phyloP scores from a whole-genome alignment of 2,113 vertebrate genomes.

The Syngnathus floridae region DNA sequence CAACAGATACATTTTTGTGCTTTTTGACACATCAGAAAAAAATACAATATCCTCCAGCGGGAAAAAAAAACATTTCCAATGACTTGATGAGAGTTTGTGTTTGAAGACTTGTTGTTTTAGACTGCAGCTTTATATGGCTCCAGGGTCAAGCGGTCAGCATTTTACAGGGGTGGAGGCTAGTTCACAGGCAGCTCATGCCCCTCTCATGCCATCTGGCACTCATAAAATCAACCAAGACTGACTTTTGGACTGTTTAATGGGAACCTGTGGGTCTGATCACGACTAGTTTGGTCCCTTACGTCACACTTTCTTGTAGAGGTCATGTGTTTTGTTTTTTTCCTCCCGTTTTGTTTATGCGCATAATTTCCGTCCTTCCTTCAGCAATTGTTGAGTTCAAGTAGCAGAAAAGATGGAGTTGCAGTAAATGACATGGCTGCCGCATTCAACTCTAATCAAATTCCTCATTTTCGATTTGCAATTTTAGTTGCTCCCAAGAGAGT shows the following conservation, averaged over 20 bases:
- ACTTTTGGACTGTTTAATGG: conserved; percentile 62
- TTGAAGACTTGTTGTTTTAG: conserved; percentile 51
- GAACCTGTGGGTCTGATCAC: conserved; percentile 37
- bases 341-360: neutral
- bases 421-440: conserved; percentile 29
- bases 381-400: conserved; percentile 32
- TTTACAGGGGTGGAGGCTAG: conserved; percentile 59
- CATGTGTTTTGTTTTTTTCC: neutral
- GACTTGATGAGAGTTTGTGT: conserved; percentile 12
- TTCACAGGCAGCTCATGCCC: conserved; percentile 49
- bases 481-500: neutral
- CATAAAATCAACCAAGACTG: conserved; percentile 75
- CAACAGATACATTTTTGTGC: neutral
- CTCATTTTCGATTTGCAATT: neutral
- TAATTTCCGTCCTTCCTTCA: conserved; percentile 9
- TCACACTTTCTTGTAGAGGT: conserved; percentile 52
- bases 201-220: conserved; percentile 81
- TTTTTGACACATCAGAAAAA: neutral
- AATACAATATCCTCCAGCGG: neutral
- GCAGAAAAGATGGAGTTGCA: conserved; percentile 22
- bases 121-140: conserved; percentile 54
- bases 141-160: conserved; percentile 62
- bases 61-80: conserved; percentile 12
- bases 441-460: conserved; percentile 27
- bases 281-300: conserved; percentile 43